phyloP scores from a whole-genome alignment of 2,888 invertebrate genomes.

The Rhabditoides inermis region DNA sequence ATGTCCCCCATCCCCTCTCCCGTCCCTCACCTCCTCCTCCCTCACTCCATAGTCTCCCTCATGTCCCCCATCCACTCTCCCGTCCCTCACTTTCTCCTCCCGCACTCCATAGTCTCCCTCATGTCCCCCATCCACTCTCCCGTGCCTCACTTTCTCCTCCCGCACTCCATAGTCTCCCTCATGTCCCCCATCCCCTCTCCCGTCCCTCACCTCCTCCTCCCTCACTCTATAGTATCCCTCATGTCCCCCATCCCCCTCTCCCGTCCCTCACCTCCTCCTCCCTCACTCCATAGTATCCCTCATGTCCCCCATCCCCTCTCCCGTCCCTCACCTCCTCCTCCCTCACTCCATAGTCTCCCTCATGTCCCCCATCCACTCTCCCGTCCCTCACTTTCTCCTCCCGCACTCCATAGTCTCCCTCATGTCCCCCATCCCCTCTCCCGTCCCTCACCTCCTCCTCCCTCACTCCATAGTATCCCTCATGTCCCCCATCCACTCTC shows the following conservation, averaged over 20 bases:
- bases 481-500: no score
- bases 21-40: slow-evolving; percentile 82
- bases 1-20: no score
- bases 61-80: no score
- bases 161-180: slow-evolving; percentile 95
- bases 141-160: slow-evolving; percentile 82
- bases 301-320: no score
- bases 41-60: slow-evolving; percentile 95
- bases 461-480: slow-evolving; percentile 92
- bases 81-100: slow-evolving; percentile 82
- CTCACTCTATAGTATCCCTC: slow-evolving; percentile 95
- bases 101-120: slow-evolving; percentile 95
- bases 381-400: slow-evolving; percentile 85
- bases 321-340: slow-evolving; percentile 85
- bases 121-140: no score
- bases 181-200: no score
- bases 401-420: slow-evolving; percentile 92
- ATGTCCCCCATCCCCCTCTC: no score
- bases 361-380: no score
- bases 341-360: slow-evolving; percentile 92
- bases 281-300: slow-evolving; percentile 92
- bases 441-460: slow-evolving; percentile 85
- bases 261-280: slow-evolving; percentile 85
- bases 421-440: no score
- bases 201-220: slow-evolving; percentile 82